Base-by-base conservation (phyloP, 2,797 vertebrate genomes). In the Otolemur crassicaudatus region DNA sequence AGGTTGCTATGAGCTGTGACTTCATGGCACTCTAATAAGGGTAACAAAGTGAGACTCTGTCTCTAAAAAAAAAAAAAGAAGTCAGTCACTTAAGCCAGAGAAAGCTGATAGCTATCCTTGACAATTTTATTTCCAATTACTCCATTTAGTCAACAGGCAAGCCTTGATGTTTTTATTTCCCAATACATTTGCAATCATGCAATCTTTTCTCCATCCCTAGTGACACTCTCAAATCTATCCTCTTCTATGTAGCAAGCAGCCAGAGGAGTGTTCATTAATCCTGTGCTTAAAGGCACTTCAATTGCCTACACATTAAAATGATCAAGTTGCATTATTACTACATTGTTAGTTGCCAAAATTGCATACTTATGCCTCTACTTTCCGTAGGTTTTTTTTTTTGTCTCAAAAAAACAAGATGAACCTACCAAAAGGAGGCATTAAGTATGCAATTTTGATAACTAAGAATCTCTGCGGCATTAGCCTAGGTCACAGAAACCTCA, bases 151-250 rank as follows among this genome's bases (percentile, higher is more conserved):
- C 80, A 86, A 13, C 37, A 85, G 82, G 89, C 34, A 37, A 69
- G n/a, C 53, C 61, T 23, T 67, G 58, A n/a, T 70, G n/a, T 40
- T 96, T 85, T 96, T 29, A 82, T 61, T 67, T 90, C 82, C 84
- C 81, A 76, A 53, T 12, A 12, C 63, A 80, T 10, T 29, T 89
- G 22, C 37, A 46, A 31, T 49, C 43, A 79, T 40, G 46, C 56
- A 72, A 6, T 34, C 58, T 29, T 75, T 46, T 90, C 75, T 60
- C 49, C 67, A 46, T 43, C 34, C 58, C 23, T 56, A 14, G 20
- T 5, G 10, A 40, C 4, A 63, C 3, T 14, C n/a, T 81, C 17
- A 75, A 4, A 23, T 86, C 46, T 82, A 53, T 65, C 23, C 31
- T 79, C 31, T 14, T 83, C 25, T 53, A 25, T 2, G 7, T 25